Evolutionary conservation across 2,797 vertebrate genomes (phyloP), one percentile per base, ranked within the genome.

Genomic region (Psittacula derbiana): DNA sequence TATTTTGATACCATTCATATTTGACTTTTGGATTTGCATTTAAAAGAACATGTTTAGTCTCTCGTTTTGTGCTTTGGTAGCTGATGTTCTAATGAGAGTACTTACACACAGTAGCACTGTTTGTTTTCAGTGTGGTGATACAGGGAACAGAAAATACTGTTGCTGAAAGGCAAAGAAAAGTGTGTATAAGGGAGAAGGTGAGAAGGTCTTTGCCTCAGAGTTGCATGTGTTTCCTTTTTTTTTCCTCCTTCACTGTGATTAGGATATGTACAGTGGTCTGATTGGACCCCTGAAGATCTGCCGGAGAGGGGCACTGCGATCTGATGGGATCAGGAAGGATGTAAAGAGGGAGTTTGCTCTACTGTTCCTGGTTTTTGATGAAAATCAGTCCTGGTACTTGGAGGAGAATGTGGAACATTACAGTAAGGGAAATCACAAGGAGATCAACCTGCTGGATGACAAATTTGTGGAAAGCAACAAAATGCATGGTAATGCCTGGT

Each of bases 311-410:
- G 30, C 81, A 3, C 93, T 98, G 80, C 55, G 7, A 6, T 7
- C 95, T 3, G 16, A 72, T 30, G 97, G 98, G 16, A 16, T 78
- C 73, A 96, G 97, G 38, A 97, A 76, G 88, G 97, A 97, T 41
- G 60, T 98, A 6, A 95, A 95, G 89, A 93, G 83, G 38, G 98
- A 98, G 89, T 98, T 98, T 95, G 97, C 97, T 40, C 97, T 98
- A 7, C 95, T 98, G 23, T 98, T 98, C 96, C 93, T 98, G 92
- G 95, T 98, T 61, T 98, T 98, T 95, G 98, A 98, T 97, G 98
- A 98, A 86, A 98, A 98, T 73, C 93, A 97, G 33, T 98, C 98
- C 67, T 98, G 98, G 98, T 98, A 98, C 94, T 93, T 98, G 83
- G 93, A 98, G 49, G 97, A 98, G 53, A 98, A 98, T 13, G 85